Conservation (phyloP, 2,888 invertebrate species). For the Drosophila conformis region DNA sequence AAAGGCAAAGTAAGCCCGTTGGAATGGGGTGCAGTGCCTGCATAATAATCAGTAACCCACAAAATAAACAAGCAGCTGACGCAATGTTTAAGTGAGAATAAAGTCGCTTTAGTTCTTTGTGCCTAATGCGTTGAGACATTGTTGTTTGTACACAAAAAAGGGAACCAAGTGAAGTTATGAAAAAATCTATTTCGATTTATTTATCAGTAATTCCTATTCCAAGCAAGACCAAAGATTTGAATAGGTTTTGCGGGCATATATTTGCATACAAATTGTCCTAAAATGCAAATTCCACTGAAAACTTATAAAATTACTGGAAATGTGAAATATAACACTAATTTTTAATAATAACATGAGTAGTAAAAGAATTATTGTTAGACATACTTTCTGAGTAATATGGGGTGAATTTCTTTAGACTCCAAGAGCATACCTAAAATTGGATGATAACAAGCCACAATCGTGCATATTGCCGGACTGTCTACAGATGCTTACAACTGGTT, state of each 20-base stretch:
- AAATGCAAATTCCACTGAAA: not conserved
- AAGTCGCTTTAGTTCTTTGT: constrained; percentile 2
- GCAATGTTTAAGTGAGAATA: constrained; percentile 13
- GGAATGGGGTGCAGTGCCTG: constrained; percentile 1
- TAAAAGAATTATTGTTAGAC: not conserved
- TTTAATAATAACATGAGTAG: not conserved
- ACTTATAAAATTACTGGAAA: too few relatives aligned
- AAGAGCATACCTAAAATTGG: not conserved
- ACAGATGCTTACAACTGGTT: not conserved
- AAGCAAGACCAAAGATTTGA: not conserved
- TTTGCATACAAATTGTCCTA: not conserved
- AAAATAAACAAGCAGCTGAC: constrained; percentile 29
- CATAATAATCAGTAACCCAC: constrained; percentile 27
- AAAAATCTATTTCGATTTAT: not conserved
- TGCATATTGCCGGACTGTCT: not conserved
- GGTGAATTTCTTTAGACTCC: not conserved
- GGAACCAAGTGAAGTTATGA: not conserved
- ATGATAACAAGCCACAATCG: not conserved
- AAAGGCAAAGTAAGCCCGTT: constrained; percentile 15
- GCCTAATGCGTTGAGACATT: constrained; percentile 42
- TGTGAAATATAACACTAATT: not conserved
- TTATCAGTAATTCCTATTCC: not conserved
- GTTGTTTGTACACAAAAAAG: constrained; percentile 22
- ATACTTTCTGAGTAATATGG: not conserved
- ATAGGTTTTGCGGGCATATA: not conserved